Conservation (phyloP, 1,140 invertebrate species). For the Mya arenaria region DNA sequence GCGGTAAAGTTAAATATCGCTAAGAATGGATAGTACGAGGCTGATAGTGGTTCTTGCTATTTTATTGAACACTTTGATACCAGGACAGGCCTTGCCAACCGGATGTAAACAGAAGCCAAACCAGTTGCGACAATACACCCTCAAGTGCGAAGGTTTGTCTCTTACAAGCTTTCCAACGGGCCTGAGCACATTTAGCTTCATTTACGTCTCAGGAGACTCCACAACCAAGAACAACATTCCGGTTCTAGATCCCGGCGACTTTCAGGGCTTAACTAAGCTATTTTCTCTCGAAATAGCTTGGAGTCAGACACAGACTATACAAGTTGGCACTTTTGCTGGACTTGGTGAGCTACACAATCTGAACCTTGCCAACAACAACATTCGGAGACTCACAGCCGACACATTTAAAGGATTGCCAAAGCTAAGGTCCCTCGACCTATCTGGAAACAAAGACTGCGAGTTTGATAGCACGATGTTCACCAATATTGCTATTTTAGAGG, state of each 20-base stretch:
- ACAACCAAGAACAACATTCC: constrained; percentile 3
- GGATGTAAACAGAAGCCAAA: no score
- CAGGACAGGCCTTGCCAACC: no score
- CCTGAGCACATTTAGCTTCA: no score
- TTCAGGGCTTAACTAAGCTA: neutral
- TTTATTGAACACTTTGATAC: no score
- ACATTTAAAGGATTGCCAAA: constrained; percentile 20
- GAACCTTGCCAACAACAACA: constrained; percentile 15
- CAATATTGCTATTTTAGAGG: neutral
- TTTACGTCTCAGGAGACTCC: no score
- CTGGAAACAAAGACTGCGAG: constrained; percentile 20
- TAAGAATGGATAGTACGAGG: no score
- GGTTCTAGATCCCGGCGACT: neutral
- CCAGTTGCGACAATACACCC: no score
- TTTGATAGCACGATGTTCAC: constrained; percentile 10
- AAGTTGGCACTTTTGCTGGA: constrained; percentile 1
- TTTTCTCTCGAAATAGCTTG: constrained; percentile 15
- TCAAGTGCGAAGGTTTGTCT: no score
- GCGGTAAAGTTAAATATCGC: no score
- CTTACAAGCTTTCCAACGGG: no score
- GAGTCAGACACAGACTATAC: constrained; percentile 6
- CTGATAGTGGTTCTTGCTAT: no score
- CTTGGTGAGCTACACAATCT: neutral
- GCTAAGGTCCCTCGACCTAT: constrained; percentile 19
- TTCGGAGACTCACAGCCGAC: neutral